Conservation (phyloP, 2,888 invertebrate genomes). For the Carabus problematicus region DNA sequence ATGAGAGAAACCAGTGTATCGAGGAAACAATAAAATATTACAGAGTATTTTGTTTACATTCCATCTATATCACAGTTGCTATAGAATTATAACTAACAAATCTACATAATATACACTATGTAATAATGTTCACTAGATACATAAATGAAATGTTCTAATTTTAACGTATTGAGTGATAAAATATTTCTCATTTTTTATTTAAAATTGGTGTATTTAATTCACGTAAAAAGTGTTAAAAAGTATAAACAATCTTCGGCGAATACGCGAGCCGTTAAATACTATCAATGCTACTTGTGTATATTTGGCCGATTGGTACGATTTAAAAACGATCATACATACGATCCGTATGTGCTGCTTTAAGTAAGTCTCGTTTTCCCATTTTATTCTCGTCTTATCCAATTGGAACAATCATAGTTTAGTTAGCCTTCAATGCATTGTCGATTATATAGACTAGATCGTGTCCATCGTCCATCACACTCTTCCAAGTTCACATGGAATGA, state of each 20-base stretch:
- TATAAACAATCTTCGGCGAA: conserved; percentile 10
- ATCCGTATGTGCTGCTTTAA: no score
- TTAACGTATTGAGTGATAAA: conserved; percentile 50
- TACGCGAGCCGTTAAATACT: conserved; percentile 5
- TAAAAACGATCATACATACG: no score
- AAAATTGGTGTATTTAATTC: conserved; percentile 53
- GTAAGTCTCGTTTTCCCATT: no score
- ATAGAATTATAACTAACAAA: conserved; percentile 45
- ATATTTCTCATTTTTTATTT: conserved; percentile 47
- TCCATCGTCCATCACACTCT: no score
- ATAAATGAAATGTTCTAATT: conserved; percentile 40
- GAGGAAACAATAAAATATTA: conserved; percentile 35
- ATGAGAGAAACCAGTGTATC: neutral
- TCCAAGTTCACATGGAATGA: no score
- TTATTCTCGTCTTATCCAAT: no score
- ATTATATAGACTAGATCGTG: no score
- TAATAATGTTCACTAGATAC: conserved; percentile 3
- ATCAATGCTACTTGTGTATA: conserved; percentile 35
- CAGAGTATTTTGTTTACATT: conserved; percentile 50
- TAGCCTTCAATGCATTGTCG: no score
- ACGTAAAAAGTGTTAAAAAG: conserved; percentile 46
- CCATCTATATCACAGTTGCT: conserved; percentile 54
- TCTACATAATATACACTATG: conserved; percentile 15
- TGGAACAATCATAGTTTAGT: no score
- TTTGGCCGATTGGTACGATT: conserved; percentile 9